Base-by-base conservation (phyloP, 2,888 invertebrate genomes). In the Carabus problematicus region DNA sequence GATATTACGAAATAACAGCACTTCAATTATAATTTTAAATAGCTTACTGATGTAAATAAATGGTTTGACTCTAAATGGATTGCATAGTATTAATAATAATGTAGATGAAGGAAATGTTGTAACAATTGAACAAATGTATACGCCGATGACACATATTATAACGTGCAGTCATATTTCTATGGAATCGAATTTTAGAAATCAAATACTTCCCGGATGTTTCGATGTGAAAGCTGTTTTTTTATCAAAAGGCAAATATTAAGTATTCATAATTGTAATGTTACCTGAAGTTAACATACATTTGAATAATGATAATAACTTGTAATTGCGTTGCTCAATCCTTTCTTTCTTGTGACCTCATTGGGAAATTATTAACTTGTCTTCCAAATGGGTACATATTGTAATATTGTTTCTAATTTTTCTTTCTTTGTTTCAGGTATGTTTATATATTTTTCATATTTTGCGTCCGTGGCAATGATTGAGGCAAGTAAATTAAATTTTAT, bases 151-250 rank as follows among this genome's bases (percentile, higher is more conserved):
- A 29, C 29, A 29, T 29, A 29, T 29, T 29, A 29, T 29, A 29
- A 29, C 29, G 29, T 29, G 29, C 29, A 29, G 55, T 64, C 63
- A 64, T 54, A 64, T 64, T 41, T 41, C 14, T 54, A 64, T 64
- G 18, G 54, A 60, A 64, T 42, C 63, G 54, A 59, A 63, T 63
- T 52, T 54, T 64, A 52, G 63, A 64, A 64, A 64, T 55, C 63
- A 63, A 8, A 42, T 18, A 42, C 41, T 64, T 64, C 63, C 63
- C 54, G 63, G 63, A 64, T 41, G 52, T 55, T 47, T 47, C 39
- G 14, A 49, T 52, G 63, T 64, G 63, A 63, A 63, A 63, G 62
- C 43, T 14, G 11, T n/a, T 6, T 59, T 60, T 64, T 64, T 64
- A 64, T 54, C 55, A 54, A 19, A 64, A 54, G 49, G 41, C 49